Base-by-base conservation (phyloP, 2,113 vertebrate genomes). In the Passer montanus region DNA sequence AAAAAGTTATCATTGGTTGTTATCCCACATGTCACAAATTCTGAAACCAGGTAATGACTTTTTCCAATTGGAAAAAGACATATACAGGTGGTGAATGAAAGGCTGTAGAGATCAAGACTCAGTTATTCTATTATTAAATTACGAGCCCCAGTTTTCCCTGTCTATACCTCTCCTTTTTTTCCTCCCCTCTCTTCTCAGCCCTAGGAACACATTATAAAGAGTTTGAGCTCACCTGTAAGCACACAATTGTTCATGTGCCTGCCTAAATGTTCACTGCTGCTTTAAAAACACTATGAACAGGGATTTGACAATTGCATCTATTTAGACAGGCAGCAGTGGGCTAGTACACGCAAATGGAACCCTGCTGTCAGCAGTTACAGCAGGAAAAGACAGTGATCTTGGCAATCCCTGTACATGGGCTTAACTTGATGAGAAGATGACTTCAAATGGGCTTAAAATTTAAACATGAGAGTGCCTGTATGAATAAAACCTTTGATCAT, bases 401-500 rank as follows among this genome's bases (percentile, higher is more conserved):
- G 84, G 82, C 53, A 88, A 56, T 84, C 17, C 47, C 20, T 74
- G 33, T 50, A 35, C 20, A 81, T 46, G 52, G 69, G 20, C 56
- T 92, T 92, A 92, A 75, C 44, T 81, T 78, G 68, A 81, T 80
- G 60, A 59, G 60, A 94, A 27, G n/a, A 66, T 68, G 47, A 76
- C 49, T 89, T 33, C 46, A 81, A 93, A 75, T 52, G 52, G 56
- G 24, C 33, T 91, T 89, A 87, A 87, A 81, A 75, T 67, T 84
- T 84, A 87, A 70, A 47, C 31, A 66, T 39, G 18, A 39, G 35
- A 81, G 18, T 69, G 27, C 19, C 10, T 78, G 14, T 63, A 47
- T 77, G 64, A 94, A 84, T 94, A 90, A 93, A 88, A 78, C 30
- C 47, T 46, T 68, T 82, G 49, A 79, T 72, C 60, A 87, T 63